Evolutionary conservation across 2,797 vertebrate species (phyloP).

Genomic region (Alectoris magna): DNA sequence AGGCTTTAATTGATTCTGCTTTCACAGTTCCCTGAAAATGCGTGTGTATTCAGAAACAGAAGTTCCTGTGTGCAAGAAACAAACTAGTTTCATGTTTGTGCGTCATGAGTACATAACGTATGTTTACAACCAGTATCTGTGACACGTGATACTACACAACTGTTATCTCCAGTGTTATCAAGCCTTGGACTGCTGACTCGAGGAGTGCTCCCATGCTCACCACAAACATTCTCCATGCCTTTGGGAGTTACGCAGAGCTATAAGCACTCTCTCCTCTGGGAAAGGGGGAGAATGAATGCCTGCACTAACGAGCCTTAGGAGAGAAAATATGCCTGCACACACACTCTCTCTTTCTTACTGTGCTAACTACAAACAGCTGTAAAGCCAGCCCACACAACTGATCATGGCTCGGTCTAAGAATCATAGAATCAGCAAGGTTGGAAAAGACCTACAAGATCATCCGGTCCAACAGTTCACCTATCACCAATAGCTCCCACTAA

Average conservation of each 20-base stretch:
- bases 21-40: not conserved
- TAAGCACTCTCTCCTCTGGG: not conserved
- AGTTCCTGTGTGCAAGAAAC: not conserved
- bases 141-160: not conserved
- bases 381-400: not conserved
- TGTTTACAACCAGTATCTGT: not conserved
- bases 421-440: no score
- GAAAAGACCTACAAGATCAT: no score
- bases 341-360: not conserved
- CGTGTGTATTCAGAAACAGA: not conserved
- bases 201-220: not conserved
- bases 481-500: no score
- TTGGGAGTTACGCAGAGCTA: not conserved
- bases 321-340: not conserved
- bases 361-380: not conserved
- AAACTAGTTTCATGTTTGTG: not conserved
- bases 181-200: fast-evolving
- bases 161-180: not conserved
- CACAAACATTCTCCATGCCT: not conserved
- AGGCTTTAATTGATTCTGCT: not conserved
- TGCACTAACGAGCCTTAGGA: not conserved
- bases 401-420: not conserved
- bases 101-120: not conserved
- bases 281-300: not conserved
- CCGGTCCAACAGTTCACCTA: no score